These are phyloP conservation scores for Picathartes gymnocephalus DNA, from an alignment of 2,113 vertebrate species.

Conservation along the genomic window DNA sequence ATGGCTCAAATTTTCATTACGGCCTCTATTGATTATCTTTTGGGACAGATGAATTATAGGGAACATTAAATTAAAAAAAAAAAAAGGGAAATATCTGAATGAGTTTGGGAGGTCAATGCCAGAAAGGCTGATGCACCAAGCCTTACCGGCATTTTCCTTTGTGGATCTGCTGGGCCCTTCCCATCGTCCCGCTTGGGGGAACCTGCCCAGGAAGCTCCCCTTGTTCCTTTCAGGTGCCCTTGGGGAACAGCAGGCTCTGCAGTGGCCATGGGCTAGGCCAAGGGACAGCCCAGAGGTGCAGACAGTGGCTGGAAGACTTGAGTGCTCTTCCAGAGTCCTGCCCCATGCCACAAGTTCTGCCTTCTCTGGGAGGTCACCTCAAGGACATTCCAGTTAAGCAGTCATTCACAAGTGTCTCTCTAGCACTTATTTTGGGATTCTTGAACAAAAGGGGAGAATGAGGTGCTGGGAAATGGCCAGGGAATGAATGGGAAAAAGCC, in stretches of 20 bases:
- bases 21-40: conserved; percentile 99
- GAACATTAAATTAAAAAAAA: conserved; percentile 90
- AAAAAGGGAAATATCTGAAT: conserved; percentile 99
- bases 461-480: background rate
- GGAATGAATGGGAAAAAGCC: background rate
- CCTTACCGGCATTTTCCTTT: conserved; percentile 64
- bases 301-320: background rate
- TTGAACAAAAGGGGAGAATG: background rate
- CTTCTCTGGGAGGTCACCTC: background rate
- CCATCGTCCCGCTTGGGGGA: background rate
- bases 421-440: background rate
- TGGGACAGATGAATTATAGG: conserved; percentile 97
- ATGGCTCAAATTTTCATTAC: conserved; percentile 99
- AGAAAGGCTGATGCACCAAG: conserved; percentile 76
- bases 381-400: background rate
- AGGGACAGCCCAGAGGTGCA: background rate
- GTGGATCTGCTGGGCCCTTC: background rate
- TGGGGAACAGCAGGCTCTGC: background rate
- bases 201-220: background rate
- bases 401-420: background rate
- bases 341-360: background rate
- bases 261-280: fast-evolving
- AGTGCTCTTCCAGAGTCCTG: background rate
- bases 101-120: conserved; percentile 89
- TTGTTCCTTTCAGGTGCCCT: background rate